Evolutionary conservation across 92 coral and sea anemone species (phyloP), one percentile per base, ranked within the genome.

Genomic region (Paramuricea clavata): DNA sequence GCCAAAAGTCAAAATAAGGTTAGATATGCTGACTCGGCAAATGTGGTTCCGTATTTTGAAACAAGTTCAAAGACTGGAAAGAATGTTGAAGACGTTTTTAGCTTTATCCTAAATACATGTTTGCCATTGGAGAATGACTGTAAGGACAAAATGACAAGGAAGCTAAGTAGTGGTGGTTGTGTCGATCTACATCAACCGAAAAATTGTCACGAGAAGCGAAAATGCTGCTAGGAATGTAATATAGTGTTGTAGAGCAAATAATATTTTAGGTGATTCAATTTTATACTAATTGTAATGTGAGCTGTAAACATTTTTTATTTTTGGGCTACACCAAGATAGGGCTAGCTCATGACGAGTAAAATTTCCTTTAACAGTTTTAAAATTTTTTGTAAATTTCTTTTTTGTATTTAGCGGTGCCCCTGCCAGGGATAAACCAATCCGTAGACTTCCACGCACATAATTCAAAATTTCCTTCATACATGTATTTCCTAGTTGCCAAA

Each of bases 1-100:
- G 98, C 99, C 1, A 76, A 69, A 61, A 91, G 82, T 61, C 93
- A 93, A 78, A 97, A 97, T 80, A 91, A 76, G 54, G 88, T 62
- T 35, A 97, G 89, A 72, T 21, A 10, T 19, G 85, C 91, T 30
- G 62, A 21, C n/a, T 86, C 82, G 57, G 85, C 94, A 13, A 43
- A 82, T 35, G 77, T 35, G 33, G 70, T 89, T 36, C 99, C 99
- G 1, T 93, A 92, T 91, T 97, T 97, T 77, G 98, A 97, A 87
- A 97, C 98, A 10, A 97, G 99, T 69, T 82, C 99, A 82, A 94
- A 94, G 86, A 94, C 97, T 62, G 99, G 99, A 2, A 82, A 93
- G 44, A 93, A 92, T 74, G 99, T 97, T 34, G 97, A 94, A 61
- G 72, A 88, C 25, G 98, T 97, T 78, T 97, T 97, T 86, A 82